A percentile compares a stretch with the other conserved stretches of the same genome.
Evolutionary conservation across 2,113 vertebrate species (phyloP).

Genomic region (Megalops atlanticus): DNA sequence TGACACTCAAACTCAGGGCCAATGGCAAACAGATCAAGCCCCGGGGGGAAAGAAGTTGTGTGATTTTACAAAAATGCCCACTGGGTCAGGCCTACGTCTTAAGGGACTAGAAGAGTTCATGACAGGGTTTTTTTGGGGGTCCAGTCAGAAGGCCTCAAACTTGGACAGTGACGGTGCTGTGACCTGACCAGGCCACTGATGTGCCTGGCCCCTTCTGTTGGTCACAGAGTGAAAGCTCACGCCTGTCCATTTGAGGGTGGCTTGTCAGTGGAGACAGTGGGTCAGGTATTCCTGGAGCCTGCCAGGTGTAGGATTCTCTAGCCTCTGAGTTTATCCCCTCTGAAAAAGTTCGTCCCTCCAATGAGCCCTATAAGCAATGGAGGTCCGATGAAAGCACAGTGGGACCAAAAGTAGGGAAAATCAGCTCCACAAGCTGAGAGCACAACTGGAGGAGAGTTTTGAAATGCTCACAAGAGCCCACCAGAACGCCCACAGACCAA

Average conservation of each 20-base stretch:
- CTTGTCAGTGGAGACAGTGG: not conserved
- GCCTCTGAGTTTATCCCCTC: no score
- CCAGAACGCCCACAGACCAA: not conserved
- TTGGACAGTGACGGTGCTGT: not conserved
- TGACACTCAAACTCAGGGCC: not conserved
- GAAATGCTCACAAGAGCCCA: slow-evolving; percentile 25
- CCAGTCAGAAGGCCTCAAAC: not conserved
- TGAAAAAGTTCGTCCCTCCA: no score
- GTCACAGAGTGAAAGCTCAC: slow-evolving; percentile 17
- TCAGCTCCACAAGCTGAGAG: not conserved
- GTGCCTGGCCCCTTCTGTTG: slow-evolving; percentile 5
- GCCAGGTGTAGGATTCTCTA: no score
- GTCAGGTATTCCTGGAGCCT: no score
- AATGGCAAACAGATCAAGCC: not conserved
- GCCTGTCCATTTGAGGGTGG: not conserved
- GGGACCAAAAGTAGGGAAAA: not conserved
- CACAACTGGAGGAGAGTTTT: not conserved
- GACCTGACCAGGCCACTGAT: not conserved
- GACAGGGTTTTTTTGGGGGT: not conserved
- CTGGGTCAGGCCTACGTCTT: not conserved
- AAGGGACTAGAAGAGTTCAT: not conserved
- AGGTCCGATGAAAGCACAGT: not conserved
- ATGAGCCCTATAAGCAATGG: no score
- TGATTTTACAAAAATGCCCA: not conserved
- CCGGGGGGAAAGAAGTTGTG: not conserved